These are phyloP conservation scores for Pandion haliaetus DNA, from an alignment of 2,113 vertebrate genomes.

Conservation along the genomic window DNA sequence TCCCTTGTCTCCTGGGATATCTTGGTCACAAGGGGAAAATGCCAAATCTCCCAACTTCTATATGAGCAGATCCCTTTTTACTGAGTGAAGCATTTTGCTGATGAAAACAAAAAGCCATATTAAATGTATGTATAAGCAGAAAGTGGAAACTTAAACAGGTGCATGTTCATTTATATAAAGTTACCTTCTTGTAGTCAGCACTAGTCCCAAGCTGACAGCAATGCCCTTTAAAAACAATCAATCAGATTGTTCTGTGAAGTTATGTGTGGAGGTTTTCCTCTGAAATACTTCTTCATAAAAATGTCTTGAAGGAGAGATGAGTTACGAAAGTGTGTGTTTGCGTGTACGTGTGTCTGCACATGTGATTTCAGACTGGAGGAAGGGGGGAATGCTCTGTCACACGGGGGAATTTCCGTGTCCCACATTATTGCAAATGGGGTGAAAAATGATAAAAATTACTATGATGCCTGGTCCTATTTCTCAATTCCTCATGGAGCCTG, in stretches of 20 bases:
- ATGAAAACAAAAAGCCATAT: neutral
- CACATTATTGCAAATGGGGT: conserved; percentile 23
- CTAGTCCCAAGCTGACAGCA: neutral
- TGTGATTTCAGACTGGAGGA: neutral
- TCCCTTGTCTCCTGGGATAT: neutral
- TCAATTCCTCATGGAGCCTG: conserved; percentile 18
- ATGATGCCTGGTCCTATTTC: conserved; percentile 24
- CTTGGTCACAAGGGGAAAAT: neutral
- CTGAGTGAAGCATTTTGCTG: neutral
- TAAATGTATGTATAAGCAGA: neutral
- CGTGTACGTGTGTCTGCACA: neutral
- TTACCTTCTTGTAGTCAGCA: neutral
- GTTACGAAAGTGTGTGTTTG: neutral
- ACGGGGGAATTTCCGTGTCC: neutral
- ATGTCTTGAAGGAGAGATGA: neutral
- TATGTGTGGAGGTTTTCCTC: neutral
- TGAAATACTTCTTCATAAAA: neutral
- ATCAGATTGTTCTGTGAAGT: neutral
- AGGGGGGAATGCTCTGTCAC: neutral
- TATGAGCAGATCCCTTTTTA: neutral
- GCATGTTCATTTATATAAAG: neutral
- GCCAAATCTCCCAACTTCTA: neutral
- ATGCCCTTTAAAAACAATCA: neutral
- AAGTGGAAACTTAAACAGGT: neutral
- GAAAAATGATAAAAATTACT: conserved; percentile 35